Conservation (phyloP, 1,140 invertebrate genomes). For the Papilio polyxenes region DNA sequence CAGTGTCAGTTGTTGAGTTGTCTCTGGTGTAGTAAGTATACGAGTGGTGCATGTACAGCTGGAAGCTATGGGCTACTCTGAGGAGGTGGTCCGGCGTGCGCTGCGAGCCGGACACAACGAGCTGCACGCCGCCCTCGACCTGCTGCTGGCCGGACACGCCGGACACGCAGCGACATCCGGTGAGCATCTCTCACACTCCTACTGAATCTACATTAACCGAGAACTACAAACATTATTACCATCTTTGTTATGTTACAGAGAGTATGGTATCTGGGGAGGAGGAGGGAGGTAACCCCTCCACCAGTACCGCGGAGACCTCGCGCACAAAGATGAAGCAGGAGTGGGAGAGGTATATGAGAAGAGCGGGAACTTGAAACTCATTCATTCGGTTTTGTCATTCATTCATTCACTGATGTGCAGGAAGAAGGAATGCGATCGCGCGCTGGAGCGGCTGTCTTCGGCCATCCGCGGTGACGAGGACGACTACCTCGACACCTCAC, state of each 20-base stretch:
- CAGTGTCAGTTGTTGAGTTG: not conserved
- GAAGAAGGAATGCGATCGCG: constrained; percentile 68
- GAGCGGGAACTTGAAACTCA: not conserved
- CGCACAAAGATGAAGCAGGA: constrained; percentile 50
- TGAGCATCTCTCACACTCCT: too few species aligned
- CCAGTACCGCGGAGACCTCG: constrained; percentile 48
- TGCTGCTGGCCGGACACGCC: constrained; percentile 72
- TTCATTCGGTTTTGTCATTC: constrained; percentile 6
- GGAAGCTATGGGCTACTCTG: constrained; percentile 83
- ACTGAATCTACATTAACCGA: too few species aligned
- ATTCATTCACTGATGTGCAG: constrained; percentile 42
- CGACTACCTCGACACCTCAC: constrained; percentile 83
- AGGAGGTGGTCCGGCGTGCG: constrained; percentile 79
- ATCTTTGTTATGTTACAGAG: too few species aligned
- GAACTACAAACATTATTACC: too few species aligned
- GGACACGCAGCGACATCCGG: too few species aligned
- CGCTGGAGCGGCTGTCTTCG: constrained; percentile 82
- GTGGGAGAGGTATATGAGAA: constrained; percentile 42
- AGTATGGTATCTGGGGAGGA: constrained; percentile 25
- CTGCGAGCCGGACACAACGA: constrained; percentile 81
- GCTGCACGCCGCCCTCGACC: constrained; percentile 81
- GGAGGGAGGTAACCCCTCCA: constrained; percentile 55
- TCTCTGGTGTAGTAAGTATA: not conserved
- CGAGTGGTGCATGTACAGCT: constrained; percentile 67
- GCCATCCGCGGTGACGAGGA: constrained; percentile 82